Conservation (phyloP, 2,797 vertebrate genomes). For the Steatocranus sp. region DNA sequence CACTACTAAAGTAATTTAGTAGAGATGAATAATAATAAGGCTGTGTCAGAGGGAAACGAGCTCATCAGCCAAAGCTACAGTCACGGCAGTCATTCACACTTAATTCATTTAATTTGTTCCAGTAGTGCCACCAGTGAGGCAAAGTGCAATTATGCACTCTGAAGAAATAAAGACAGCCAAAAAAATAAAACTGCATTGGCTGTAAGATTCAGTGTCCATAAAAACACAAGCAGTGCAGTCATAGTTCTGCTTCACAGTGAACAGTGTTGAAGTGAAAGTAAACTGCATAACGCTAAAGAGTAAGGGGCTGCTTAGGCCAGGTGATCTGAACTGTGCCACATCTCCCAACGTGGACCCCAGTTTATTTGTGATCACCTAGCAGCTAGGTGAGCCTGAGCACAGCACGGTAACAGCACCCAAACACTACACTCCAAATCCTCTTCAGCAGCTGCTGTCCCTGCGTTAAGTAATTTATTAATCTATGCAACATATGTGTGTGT, state of each 20-base stretch:
- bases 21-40: background rate
- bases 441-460: background rate
- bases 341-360: fast-evolving
- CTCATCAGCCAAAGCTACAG: background rate
- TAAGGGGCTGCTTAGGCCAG: fast-evolving
- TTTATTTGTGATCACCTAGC: background rate
- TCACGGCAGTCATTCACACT: background rate
- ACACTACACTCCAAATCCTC: background rate
- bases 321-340: background rate
- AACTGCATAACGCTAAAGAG: background rate
- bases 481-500: fast-evolving
- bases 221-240: fast-evolving
- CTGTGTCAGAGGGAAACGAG: background rate
- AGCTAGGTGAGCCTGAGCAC: background rate
- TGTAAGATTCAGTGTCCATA: background rate
- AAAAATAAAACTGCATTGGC: background rate
- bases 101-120: background rate
- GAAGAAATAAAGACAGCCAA: background rate
- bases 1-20: fast-evolving
- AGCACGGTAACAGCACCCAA: background rate
- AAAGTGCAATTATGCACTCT: background rate
- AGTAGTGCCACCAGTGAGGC: background rate
- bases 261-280: background rate
- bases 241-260: background rate
- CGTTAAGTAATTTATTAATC: background rate